Evolutionary conservation across 2,888 invertebrate genomes (phyloP), one percentile per base, ranked within the genome.

Genomic region (Euzetes globulus): DNA sequence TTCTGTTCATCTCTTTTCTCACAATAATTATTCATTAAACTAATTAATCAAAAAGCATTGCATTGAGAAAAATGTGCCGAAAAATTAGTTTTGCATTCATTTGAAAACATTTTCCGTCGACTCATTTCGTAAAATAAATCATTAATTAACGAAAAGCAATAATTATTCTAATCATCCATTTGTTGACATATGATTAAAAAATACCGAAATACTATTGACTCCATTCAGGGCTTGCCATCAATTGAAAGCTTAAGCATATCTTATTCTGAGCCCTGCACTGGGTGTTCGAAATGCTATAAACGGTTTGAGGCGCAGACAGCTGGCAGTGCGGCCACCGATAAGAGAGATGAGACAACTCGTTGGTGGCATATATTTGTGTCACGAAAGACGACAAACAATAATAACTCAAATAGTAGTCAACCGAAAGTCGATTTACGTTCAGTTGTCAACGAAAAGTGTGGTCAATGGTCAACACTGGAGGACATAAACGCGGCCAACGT

Each of bases 181-280:
- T 22, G 25, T 55, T 55, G 19, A 55, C 25, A 22, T 55, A 4
- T 25, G 7, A 22, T 55, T 55, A 6, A 7, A n/a, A n/a, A 19
- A 25, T 22, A 55, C 55, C 60, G 13, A 19, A n/a, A n/a, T n/a
- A 33, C 33, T 33, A 33, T 33, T 33, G 33, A 33, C 33, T 33
- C 7, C 71, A 89, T 85, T 88, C 19, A 68, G 68, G 45, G 41
- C 19, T 22, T 68, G n/a, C 41, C 68, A 13, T 45, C 68, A 22
- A 25, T 45, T 29, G 45, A 74, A 33, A 85, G 87, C 81, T 91
- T 90, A 0, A 84, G 86, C 9, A 81, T 94, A n/a, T 86, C 86
- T 76, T 94, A 90, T 81, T 88, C 90, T 2, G 87, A 88, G 5
- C 91, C 93, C 0, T 95, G 94, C 80, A 79, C 84, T 3, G 94